A percentile compares a stretch with the other conserved stretches of the same genome.
phyloP scores from a whole-genome alignment of 1,140 invertebrate species.

The Drosophila sulfurigaster region DNA sequence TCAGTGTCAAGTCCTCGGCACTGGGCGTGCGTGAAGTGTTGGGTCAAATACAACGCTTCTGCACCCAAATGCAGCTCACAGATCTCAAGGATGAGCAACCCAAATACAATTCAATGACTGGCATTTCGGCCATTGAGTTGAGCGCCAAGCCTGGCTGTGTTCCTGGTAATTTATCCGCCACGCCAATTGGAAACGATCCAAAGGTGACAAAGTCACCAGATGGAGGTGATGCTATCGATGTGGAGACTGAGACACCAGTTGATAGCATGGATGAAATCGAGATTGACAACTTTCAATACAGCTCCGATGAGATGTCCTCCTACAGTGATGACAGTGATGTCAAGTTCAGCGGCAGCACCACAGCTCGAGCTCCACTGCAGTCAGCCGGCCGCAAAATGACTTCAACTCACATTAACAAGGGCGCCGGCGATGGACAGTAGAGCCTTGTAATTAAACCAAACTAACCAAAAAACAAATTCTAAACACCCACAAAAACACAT shows the following conservation, averaged over 20 bases:
- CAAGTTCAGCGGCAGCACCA: slow-evolving; percentile 47
- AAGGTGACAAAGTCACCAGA: slow-evolving; percentile 13
- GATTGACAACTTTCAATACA: slow-evolving; percentile 64
- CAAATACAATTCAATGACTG: slow-evolving; percentile 16
- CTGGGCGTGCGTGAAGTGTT: slow-evolving; percentile 62
- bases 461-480: background rate
- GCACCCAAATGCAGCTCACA: slow-evolving; percentile 52
- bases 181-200: background rate
- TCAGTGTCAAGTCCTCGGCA: slow-evolving; percentile 67
- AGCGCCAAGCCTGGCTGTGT: slow-evolving; percentile 1
- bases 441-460: background rate
- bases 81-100: slow-evolving; percentile 45
- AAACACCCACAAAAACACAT: background rate
- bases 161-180: background rate
- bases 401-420: slow-evolving; percentile 40
- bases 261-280: slow-evolving; percentile 69
- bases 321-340: slow-evolving; percentile 60
- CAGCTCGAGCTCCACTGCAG: slow-evolving; percentile 31
- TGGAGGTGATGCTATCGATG: slow-evolving; percentile 18
- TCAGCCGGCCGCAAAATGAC: slow-evolving; percentile 1
- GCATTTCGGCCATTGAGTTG: background rate
- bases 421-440: slow-evolving; percentile 71
- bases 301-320: slow-evolving; percentile 68
- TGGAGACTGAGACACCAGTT: slow-evolving; percentile 46
- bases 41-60: slow-evolving; percentile 73